phyloP scores from a whole-genome alignment of 2,888 invertebrate species.

The Augiades crinisus region DNA sequence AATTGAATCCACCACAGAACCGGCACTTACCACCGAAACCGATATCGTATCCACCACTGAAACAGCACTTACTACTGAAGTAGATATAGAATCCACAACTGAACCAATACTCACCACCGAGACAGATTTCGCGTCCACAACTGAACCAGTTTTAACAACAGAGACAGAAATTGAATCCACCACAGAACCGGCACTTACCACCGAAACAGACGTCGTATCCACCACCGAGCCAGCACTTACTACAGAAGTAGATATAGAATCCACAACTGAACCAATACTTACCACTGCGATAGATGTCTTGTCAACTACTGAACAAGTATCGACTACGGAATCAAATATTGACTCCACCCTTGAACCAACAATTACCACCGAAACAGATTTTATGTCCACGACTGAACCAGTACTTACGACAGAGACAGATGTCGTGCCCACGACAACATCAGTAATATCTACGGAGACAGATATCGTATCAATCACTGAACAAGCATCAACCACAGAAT shows the following conservation, averaged over 20 bases:
- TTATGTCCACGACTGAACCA: not conserved
- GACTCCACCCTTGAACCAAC: not conserved
- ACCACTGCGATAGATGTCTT: constrained; percentile 11
- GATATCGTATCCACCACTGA: not conserved
- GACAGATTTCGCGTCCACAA: too few species aligned
- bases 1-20: not conserved
- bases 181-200: not conserved
- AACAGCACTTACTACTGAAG: too few species aligned
- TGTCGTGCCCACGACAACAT: constrained; percentile 9
- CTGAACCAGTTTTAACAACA: too few species aligned
- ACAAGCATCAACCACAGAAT: too few species aligned
- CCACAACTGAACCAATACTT: constrained; percentile 12
- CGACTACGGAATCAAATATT: not conserved
- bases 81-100: constrained; percentile 9
- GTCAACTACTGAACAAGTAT: too few species aligned
- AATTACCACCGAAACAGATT: not conserved
- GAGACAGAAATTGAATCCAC: not conserved
- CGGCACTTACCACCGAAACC: not conserved
- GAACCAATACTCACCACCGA: constrained; percentile 21
- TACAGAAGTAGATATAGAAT: too few species aligned
- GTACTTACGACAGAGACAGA: too few species aligned
- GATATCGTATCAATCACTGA: too few species aligned
- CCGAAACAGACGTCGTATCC: not conserved
- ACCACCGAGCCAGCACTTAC: not conserved
- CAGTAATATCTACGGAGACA: constrained; percentile 15